Conservation (phyloP, 1,140 invertebrate species). For the Trichoplusia ni region DNA sequence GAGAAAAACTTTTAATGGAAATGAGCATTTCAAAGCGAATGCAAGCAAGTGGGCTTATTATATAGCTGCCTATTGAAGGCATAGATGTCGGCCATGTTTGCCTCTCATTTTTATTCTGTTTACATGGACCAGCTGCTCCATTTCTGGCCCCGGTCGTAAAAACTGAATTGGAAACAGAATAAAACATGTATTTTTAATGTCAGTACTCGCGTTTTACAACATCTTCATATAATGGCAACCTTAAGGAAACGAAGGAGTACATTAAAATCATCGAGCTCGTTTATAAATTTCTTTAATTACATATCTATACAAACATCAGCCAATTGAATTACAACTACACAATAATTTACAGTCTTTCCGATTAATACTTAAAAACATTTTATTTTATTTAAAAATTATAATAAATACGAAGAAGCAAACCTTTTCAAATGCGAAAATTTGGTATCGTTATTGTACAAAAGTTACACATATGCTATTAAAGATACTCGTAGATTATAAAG, state of each 20-base stretch:
- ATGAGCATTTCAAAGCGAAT: constrained; percentile 36
- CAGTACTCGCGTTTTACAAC: constrained; percentile 40
- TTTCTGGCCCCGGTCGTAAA: constrained; percentile 57
- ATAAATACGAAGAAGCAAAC: constrained; percentile 77
- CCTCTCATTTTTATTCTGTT: constrained; percentile 63
- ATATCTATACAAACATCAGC: constrained; percentile 78
- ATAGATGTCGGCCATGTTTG: constrained; percentile 41
- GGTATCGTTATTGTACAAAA: constrained; percentile 81
- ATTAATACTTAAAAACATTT: constrained; percentile 76
- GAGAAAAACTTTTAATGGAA: constrained; percentile 35
- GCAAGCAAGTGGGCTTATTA: constrained; percentile 36
- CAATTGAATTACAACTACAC: constrained; percentile 74
- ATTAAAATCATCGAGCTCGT: constrained; percentile 53
- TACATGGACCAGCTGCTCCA: constrained; percentile 61
- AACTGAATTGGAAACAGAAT: constrained; percentile 65
- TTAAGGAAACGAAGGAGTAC: constrained; percentile 20
- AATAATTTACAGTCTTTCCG: constrained; percentile 80
- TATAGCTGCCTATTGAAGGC: constrained; percentile 44
- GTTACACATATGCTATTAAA: constrained; percentile 61
- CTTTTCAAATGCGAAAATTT: constrained; percentile 78
- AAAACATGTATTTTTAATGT: constrained; percentile 58
- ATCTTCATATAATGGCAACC: constrained; percentile 10
- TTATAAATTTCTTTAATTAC: constrained; percentile 78
- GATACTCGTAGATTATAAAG: constrained; percentile 41
- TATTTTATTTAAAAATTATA: constrained; percentile 65